phyloP scores from a whole-genome alignment of 1,140 invertebrate species.

The Aphelinus atriplicis region DNA sequence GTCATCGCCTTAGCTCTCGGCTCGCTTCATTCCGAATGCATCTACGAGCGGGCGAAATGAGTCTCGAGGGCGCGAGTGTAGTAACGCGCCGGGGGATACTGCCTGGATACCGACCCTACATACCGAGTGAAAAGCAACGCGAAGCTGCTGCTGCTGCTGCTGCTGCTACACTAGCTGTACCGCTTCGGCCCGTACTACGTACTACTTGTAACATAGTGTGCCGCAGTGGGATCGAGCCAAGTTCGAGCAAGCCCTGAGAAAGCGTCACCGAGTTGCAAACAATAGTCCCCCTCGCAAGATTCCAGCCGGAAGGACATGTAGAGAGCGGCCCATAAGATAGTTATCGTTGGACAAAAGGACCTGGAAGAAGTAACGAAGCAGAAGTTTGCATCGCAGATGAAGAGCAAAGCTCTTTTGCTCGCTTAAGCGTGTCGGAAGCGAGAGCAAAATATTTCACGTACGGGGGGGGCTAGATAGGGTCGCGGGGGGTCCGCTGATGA shows the following conservation, averaged over 20 bases:
- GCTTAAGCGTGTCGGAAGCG: too few species aligned
- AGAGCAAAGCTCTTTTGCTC: too few species aligned
- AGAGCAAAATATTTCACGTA: too few species aligned
- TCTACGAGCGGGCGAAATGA: not conserved
- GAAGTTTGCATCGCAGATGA: too few species aligned
- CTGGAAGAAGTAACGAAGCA: too few species aligned
- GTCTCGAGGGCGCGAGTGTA: slow-evolving; percentile 1
- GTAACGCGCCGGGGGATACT: not conserved
- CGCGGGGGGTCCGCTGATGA: too few species aligned
- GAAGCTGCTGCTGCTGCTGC: not conserved
- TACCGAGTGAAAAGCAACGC: slow-evolving; percentile 1
- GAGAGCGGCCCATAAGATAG: not conserved
- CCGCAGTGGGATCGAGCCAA: not conserved
- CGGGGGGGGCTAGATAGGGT: too few species aligned
- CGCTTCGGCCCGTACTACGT: too few species aligned
- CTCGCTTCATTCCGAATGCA: slow-evolving; percentile 1
- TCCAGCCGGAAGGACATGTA: not conserved
- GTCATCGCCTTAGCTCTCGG: not conserved
- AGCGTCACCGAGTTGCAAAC: not conserved
- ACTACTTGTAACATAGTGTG: too few species aligned
- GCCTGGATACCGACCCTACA: not conserved
- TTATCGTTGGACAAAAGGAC: too few species aligned
- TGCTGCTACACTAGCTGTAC: not conserved
- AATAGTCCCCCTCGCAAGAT: not conserved
- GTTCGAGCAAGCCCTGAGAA: not conserved